A percentile compares a stretch with the other conserved stretches of the same genome.
phyloP scores from a whole-genome alignment of 2,113 vertebrate species.

The Sprattus sprattus region DNA sequence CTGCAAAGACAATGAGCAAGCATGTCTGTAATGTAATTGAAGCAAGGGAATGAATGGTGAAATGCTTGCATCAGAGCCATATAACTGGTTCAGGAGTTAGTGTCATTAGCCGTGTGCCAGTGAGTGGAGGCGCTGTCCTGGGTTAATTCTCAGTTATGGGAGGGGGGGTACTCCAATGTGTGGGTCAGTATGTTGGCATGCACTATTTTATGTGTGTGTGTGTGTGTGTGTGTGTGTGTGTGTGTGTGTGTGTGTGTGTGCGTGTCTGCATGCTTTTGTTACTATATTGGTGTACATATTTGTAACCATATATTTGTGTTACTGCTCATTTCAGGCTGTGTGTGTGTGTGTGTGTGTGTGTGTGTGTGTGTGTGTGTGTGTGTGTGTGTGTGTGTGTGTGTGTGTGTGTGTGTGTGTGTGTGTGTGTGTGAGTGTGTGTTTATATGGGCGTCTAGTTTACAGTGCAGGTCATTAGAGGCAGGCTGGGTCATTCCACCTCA shows the following conservation, averaged over 20 bases:
- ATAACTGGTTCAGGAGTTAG: not conserved
- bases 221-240: conserved; percentile 8
- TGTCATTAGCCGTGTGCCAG: not conserved
- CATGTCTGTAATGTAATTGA: not conserved
- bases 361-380: not conserved
- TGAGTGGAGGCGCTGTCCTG: too few species aligned
- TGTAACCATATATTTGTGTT: too few species aligned
- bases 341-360: not conserved
- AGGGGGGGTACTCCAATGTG: too few species aligned
- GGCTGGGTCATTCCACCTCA: conserved; percentile 31
- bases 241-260: not conserved
- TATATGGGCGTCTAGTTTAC: conserved; percentile 8
- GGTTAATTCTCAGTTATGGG: too few species aligned
- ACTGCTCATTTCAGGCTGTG: not conserved
- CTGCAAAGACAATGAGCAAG: not conserved
- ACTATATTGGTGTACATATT: not conserved
- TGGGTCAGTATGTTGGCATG: too few species aligned
- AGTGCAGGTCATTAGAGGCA: conserved; percentile 29
- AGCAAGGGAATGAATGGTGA: not conserved
- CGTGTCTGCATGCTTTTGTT: not conserved
- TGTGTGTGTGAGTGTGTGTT: conserved; percentile 14
- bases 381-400: not conserved
- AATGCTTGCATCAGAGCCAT: not conserved
- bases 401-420: conserved; percentile 27
- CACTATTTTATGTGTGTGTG: too few species aligned